Conservation (phyloP, 1,140 invertebrate genomes). For the Trypoxylus dichotomus region DNA sequence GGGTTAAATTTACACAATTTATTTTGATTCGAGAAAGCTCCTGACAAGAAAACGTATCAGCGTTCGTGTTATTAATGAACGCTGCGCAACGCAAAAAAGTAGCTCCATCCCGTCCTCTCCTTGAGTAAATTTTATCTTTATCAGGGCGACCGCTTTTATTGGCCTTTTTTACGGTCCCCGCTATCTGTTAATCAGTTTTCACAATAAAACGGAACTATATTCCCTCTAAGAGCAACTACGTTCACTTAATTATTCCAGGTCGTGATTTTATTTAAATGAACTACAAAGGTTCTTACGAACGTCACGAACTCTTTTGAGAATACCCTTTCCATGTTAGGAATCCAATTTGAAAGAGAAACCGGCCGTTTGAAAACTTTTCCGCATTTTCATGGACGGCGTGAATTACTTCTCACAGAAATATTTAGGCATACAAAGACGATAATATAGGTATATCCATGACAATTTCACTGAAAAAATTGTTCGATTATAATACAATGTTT, state of each 20-base stretch:
- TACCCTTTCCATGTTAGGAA: neutral
- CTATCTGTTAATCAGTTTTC: constrained; percentile 30
- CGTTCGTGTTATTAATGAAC: constrained; percentile 21
- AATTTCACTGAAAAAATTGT: too few relatives aligned
- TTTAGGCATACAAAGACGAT: too few relatives aligned
- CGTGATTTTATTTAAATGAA: constrained; percentile 30
- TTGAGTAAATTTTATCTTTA: constrained; percentile 22
- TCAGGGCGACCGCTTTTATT: constrained; percentile 21
- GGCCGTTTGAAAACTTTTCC: neutral
- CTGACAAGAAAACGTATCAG: neutral
- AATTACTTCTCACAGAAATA: too few relatives aligned
- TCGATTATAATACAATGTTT: too few relatives aligned
- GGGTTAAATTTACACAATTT: constrained; percentile 8
- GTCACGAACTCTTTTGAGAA: neutral
- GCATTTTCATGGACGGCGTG: neutral
- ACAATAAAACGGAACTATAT: constrained; percentile 28
- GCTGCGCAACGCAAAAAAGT: neutral
- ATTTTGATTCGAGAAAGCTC: constrained; percentile 6
- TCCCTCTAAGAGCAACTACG: constrained; percentile 24
- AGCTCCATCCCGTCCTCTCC: neutral
- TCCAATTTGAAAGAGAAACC: neutral
- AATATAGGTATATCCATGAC: too few relatives aligned
- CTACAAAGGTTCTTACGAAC: constrained; percentile 18
- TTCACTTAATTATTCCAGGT: constrained; percentile 30
- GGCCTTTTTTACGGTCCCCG: constrained; percentile 6